Evolutionary conservation across 2,797 vertebrate species (phyloP).

Genomic region (Anableps anableps): DNA sequence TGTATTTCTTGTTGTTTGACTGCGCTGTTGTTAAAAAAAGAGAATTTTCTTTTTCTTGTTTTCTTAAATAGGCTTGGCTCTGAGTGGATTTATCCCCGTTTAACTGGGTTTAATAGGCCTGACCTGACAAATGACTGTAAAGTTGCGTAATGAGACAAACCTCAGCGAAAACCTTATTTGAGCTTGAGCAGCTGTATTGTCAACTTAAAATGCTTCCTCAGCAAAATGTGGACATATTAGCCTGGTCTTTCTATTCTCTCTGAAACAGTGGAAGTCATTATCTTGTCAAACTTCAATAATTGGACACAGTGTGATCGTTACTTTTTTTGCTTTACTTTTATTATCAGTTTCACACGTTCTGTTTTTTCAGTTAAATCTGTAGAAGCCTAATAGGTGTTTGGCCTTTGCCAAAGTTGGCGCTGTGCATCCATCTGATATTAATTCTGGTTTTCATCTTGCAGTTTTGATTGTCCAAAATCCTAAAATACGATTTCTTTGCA

Average conservation of each 20-base stretch:
- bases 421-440: neutral
- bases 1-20: neutral
- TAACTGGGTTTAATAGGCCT: neutral
- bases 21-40: neutral
- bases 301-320: neutral
- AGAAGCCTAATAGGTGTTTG: constrained; percentile 16
- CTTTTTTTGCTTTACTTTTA: neutral
- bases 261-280: neutral
- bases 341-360: neutral
- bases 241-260: neutral
- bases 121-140: constrained; percentile 7
- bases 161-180: constrained; percentile 1
- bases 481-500: neutral
- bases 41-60: neutral
- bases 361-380: constrained; percentile 13
- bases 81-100: neutral
- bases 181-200: neutral
- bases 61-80: neutral
- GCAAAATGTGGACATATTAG: neutral
- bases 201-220: neutral
- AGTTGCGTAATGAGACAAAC: constrained; percentile 9
- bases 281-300: neutral
- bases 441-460: neutral
- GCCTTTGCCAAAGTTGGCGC: constrained; percentile 8
- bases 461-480: neutral